Evolutionary conservation across 2,797 vertebrate genomes (phyloP), one percentile per base, ranked within the genome.

Genomic region (Steatocranus sp.): DNA sequence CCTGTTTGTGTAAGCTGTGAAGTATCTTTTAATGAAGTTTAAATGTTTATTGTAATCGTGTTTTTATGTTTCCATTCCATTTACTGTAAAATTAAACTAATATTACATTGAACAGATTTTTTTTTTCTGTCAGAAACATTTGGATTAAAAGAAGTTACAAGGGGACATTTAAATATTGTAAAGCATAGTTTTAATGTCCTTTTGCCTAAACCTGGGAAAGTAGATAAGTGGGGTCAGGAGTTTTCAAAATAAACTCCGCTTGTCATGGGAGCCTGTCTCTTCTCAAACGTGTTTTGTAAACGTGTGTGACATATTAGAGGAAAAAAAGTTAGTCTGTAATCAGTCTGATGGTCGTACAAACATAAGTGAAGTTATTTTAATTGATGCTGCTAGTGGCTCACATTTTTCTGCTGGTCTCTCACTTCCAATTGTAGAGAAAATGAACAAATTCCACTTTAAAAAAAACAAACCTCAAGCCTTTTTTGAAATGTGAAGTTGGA

Each of bases 201-300:
- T 43, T 23, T 20, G 36, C 27, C 7, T 6, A 23, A 79, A 78
- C 27, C 36, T 83, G 76, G 75, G 43, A 78, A 79, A 75, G 66
- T n/a, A 12, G 2, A 76, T 3, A 32, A 58, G 11, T 30, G 43
- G 11, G 15, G 4, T 32, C 2, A 17, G 58, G 2, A 38, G 83
- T 86, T 91, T 89, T 78, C 81, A 83, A 84, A 90, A 89, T 88
- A 87, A 91, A 87, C 6, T 38, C 15, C 1, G 3, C 73, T 49
- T 75, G 75, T 77, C 20, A 63, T 63, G n/a, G 49, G 70, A 90
- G 34, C 58, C 53, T 6, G 34, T 84, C 63, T 75, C 73, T 83
- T 70, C 79, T 50, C 61, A 2, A 7, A 18, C 0, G 25, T 93
- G 88, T 92, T 92, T 30, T 91, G 86, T 91, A 89, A 93, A 93